Evolutionary conservation across 1,140 invertebrate species (phyloP).

Genomic region (Chionoecetes opilio): DNA sequence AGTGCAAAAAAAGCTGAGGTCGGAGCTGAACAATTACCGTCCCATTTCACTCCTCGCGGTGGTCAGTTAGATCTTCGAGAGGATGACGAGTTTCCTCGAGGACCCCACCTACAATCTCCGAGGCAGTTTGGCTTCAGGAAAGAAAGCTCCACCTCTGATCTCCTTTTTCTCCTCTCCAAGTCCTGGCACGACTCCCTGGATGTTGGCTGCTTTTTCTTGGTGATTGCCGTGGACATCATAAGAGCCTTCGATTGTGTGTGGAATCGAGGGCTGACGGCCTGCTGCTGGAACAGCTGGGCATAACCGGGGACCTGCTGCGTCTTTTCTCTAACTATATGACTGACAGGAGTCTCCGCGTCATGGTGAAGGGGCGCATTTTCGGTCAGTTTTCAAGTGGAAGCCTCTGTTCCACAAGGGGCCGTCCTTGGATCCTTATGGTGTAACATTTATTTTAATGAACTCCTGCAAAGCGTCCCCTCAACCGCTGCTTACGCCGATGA

Average conservation of each 20-base stretch:
- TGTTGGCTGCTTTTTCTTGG: neutral
- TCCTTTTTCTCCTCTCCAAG: neutral
- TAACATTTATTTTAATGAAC: neutral
- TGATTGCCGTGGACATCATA: neutral
- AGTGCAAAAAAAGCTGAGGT: neutral
- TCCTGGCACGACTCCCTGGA: neutral
- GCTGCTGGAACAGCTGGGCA: neutral
- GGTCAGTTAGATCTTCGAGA: neutral
- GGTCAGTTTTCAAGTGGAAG: neutral
- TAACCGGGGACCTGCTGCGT: neutral
- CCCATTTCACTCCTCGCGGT: neutral
- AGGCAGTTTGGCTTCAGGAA: conserved; percentile 10
- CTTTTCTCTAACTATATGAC: neutral
- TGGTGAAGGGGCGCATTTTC: neutral
- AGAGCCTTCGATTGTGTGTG: neutral
- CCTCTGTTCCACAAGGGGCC: neutral
- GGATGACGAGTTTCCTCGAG: neutral
- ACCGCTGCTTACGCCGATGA: neutral
- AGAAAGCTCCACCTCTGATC: conserved; percentile 36
- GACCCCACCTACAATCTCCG: neutral
- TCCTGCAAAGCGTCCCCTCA: neutral
- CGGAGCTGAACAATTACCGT: neutral
- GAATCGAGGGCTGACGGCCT: neutral
- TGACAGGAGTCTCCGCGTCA: neutral
- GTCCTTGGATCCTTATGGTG: neutral